Evolutionary conservation across 2,113 vertebrate genomes (phyloP).

Genomic region (Octodon degus): DNA sequence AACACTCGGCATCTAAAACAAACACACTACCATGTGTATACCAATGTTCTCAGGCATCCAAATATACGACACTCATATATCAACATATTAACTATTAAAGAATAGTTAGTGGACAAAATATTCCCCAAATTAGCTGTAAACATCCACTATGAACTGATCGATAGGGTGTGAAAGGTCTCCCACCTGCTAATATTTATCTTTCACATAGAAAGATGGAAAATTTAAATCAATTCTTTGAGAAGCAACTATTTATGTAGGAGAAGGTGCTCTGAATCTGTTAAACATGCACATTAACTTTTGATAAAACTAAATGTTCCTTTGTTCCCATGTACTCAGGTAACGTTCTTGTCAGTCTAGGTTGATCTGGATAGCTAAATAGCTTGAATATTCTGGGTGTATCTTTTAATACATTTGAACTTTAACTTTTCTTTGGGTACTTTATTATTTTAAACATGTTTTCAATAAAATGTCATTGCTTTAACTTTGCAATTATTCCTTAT

Average conservation of each 20-base stretch:
- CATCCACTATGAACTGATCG: background rate
- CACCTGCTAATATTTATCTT: constrained; percentile 28
- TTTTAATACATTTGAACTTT: constrained; percentile 64
- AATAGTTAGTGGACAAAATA: constrained; percentile 5
- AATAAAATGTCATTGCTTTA: constrained; percentile 82
- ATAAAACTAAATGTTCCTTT: constrained; percentile 51
- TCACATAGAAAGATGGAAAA: constrained; percentile 20
- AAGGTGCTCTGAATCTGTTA: constrained; percentile 40
- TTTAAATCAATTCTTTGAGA: constrained; percentile 35
- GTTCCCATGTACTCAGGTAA: background rate
- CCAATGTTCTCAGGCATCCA: background rate
- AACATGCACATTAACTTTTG: background rate
- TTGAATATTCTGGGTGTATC: constrained; percentile 50
- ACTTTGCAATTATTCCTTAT: constrained; percentile 87
- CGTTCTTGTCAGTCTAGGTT: background rate
- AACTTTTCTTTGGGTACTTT: constrained; percentile 62
- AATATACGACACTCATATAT: background rate
- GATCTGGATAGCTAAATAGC: constrained; percentile 57
- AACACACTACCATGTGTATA: background rate
- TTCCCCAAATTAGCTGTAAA: background rate
- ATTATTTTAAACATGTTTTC: constrained; percentile 68
- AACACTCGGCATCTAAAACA: background rate
- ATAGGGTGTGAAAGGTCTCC: background rate
- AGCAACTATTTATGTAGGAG: background rate
- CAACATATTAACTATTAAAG: constrained; percentile 25